Conservation (phyloP, 2,113 vertebrate genomes). For the Elephas maximus region DNA sequence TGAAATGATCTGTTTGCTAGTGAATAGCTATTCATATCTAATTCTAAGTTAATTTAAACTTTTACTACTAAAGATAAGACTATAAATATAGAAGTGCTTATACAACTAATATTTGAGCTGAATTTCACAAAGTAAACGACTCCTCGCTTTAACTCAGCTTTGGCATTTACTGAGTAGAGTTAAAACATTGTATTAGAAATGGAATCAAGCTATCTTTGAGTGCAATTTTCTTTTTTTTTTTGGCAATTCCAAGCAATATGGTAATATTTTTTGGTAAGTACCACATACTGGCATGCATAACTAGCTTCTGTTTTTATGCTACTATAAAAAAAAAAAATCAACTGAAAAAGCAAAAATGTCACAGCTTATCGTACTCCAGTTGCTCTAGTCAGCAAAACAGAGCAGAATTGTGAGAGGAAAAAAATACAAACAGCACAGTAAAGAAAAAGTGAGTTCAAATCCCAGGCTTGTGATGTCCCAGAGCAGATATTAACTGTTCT, state of each 20-base stretch:
- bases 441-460: constrained; percentile 58
- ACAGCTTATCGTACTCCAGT: constrained; percentile 32
- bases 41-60: constrained; percentile 84
- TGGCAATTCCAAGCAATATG: not conserved
- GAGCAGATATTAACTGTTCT: constrained; percentile 65
- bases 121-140: constrained; percentile 77
- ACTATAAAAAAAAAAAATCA: constrained; percentile 60
- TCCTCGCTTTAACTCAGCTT: constrained; percentile 26
- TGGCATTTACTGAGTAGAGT: not conserved
- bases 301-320: constrained; percentile 9
- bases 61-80: constrained; percentile 84
- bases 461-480: constrained; percentile 44
- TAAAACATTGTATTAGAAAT: not conserved
- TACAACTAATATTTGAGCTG: constrained; percentile 62
- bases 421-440: constrained; percentile 55
- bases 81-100: constrained; percentile 79
- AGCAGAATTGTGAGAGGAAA: constrained; percentile 63
- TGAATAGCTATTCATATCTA: constrained; percentile 74
- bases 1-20: constrained; percentile 79
- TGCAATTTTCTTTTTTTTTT: constrained; percentile 16
- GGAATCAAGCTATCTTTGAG: not conserved
- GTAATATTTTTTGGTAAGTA: constrained; percentile 1
- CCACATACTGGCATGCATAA: not conserved
- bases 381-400: constrained; percentile 78
- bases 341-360: constrained; percentile 67